Conservation (phyloP, 2,797 vertebrate genomes). For the Danio kyathit region DNA sequence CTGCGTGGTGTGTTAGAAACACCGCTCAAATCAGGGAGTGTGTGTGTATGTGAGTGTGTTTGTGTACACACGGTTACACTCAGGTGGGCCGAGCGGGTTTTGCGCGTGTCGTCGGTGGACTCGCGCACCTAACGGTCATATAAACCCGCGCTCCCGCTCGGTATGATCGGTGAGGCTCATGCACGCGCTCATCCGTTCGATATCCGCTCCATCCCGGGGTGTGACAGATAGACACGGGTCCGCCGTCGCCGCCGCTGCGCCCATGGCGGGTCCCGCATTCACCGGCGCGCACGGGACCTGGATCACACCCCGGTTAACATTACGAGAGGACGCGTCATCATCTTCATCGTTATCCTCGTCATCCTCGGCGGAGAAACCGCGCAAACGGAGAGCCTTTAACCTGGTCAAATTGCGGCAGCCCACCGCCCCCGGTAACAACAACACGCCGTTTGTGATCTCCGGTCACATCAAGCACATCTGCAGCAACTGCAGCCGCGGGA, state of each 20-base stretch:
- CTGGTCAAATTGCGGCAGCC: conserved; percentile 85
- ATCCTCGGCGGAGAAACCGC: conserved; percentile 73
- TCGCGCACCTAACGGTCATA: neutral
- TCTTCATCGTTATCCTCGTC: conserved; percentile 49
- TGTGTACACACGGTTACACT: neutral
- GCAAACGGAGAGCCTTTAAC: conserved; percentile 84
- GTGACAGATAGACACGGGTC: conserved; percentile 41
- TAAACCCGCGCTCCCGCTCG: conserved; percentile 17
- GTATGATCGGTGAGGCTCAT: conserved; percentile 45
- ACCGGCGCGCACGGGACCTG: conserved; percentile 55
- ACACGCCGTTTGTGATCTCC: conserved; percentile 87
- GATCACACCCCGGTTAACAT: conserved; percentile 39
- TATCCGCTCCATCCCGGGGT: conserved; percentile 36
- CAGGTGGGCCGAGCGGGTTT: conserved; percentile 44
- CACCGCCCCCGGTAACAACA: conserved; percentile 66
- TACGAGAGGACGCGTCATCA: conserved; percentile 6
- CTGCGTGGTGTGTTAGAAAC: neutral
- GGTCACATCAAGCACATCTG: conserved; percentile 92
- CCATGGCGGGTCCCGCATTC: conserved; percentile 57
- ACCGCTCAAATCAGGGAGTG: neutral
- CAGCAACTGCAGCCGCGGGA: conserved; percentile 89
- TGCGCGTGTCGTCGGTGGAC: conserved; percentile 40
- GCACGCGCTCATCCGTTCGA: conserved; percentile 33
- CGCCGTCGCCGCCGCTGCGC: conserved; percentile 3
- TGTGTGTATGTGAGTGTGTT: neutral